Evolutionary conservation across 2,797 vertebrate genomes (phyloP).

Genomic region (Chromobotia macracanthus): DNA sequence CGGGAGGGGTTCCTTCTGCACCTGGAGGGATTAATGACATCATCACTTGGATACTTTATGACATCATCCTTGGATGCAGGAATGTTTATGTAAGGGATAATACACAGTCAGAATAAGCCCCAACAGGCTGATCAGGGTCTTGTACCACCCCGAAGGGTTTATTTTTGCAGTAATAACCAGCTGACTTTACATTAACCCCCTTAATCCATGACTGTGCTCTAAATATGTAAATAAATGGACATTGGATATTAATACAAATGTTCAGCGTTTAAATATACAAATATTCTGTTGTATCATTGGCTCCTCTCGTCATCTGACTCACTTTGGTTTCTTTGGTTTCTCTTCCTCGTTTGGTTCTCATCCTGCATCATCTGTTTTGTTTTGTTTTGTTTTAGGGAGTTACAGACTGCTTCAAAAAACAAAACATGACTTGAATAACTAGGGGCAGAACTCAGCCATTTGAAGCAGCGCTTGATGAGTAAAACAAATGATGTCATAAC

Average conservation of each 20-base stretch:
- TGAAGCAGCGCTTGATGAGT: slow-evolving; percentile 50
- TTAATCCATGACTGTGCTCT: neutral
- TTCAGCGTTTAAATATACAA: neutral
- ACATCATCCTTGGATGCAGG: neutral
- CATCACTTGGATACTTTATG: neutral
- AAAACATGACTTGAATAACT: slow-evolving; percentile 55
- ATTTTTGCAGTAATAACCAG: slow-evolving; percentile 3
- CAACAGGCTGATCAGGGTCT: neutral
- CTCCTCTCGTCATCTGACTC: neutral
- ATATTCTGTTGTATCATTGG: neutral
- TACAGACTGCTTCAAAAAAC: slow-evolving; percentile 54
- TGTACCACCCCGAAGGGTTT: slow-evolving; percentile 4
- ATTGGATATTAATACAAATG: neutral
- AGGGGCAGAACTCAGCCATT: slow-evolving; percentile 35
- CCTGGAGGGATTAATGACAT: slow-evolving; percentile 14
- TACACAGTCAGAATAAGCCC: neutral
- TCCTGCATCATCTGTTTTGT: slow-evolving; percentile 50
- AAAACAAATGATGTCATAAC: slow-evolving; percentile 84
- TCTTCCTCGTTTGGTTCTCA: slow-evolving; percentile 4
- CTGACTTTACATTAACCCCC: neutral
- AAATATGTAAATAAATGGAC: neutral
- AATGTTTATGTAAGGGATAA: slow-evolving; percentile 6
- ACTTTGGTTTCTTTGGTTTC: slow-evolving; percentile 14
- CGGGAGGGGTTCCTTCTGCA: neutral
- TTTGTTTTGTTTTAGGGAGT: slow-evolving; percentile 52